Base-by-base conservation (phyloP, 2,888 invertebrate genomes). In the Agrochola lychnidis region DNA sequence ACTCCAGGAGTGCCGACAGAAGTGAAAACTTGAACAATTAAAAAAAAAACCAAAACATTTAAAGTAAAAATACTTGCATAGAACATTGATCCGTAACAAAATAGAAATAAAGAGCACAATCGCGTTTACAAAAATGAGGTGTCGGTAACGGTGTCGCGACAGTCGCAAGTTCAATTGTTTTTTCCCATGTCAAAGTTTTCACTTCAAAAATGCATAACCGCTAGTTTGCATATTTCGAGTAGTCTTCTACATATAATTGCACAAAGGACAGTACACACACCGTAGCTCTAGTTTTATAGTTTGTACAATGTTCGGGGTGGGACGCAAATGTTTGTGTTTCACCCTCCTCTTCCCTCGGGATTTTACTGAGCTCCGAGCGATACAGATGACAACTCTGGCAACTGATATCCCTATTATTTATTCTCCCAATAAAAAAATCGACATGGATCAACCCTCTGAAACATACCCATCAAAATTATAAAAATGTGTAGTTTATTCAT, bases 291-390 rank as follows among this genome's bases (percentile, higher is more conserved):
- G 70, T 76, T 83, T 62, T 62, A 63, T 66, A 77, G 79, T 82
- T 67, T 66, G 66, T 67, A 68, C 64, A 78, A 76, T 73, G 73
- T 81, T 62, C 56, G 73, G 68, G 53, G 59, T 67, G 22, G 56
- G n/a, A 63, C 66, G 61, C 62, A 82, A 77, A 87, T 73, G 70
- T 82, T 78, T 80, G 79, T 57, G 56, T 73, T 78, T 66, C 76
- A 63, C 73, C 79, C 78, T 79, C 61, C 56, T 25, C 59, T 61
- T 42, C 73, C 71, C 83, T 70, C 36, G 57, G 71, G 77, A 63
- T 48, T 53, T 69, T 10, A 62, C 61, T 45, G 64, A 71, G 68
- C 73, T 64, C 51, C 14, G 66, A 74, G 73, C 78, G 73, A 71
- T 81, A 73, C 66, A 72, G 70, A 72, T 74, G 71, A 81, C 76